Base-by-base conservation (phyloP, 2,888 invertebrate species). In the Fragum sueziense region DNA sequence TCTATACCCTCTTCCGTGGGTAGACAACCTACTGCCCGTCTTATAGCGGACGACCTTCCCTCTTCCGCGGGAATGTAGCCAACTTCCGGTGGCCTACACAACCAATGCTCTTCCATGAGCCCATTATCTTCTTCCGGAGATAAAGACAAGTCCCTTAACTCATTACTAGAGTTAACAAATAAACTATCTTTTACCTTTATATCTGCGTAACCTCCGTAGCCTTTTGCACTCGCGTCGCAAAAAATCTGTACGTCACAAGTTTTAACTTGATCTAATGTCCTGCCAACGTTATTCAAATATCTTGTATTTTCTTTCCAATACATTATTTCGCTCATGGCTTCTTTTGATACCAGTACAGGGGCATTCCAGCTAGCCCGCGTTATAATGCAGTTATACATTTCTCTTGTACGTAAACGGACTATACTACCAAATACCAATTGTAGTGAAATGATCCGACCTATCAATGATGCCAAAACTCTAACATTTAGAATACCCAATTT, bases 371-470 rank as follows among this genome's bases (percentile, higher is more conserved):
- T 73, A 7, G 73, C 52, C n/a, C 65, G 34, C 3, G 62, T 25
- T 29, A 51, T 22, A 20, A 73, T 51, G 31, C 51, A 73, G 3
- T 51, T 41, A 41, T 41, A 41, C 41, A 41, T 41, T 41, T 41
- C 47, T n/a, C 51, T 31, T 70, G 22, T 54, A 69, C 31, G 29
- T 69, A 9, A 59, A 17, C 75, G 17, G n/a, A 59, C 57, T 68
- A 27, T 29, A 17, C 69, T 68, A 1, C 69, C 74, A 2, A 74
- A 29, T 6, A 75, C 70, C 11, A 25, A 41, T 22, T 75, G 70
- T 29, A 70, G 37, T 9, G 75, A 75, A n/a, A 75, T 62, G 4
- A 75, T 70, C 25, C 59, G 61, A 59, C 67, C 69, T 22, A 61
- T 14, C 1, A 75, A n/a, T 14, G 62, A 69, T 51, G 62, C 67